A percentile compares a stretch with the other conserved stretches of the same genome.
phyloP scores from a whole-genome alignment of 1,140 invertebrate species.

The Heliconius eleuchia region DNA sequence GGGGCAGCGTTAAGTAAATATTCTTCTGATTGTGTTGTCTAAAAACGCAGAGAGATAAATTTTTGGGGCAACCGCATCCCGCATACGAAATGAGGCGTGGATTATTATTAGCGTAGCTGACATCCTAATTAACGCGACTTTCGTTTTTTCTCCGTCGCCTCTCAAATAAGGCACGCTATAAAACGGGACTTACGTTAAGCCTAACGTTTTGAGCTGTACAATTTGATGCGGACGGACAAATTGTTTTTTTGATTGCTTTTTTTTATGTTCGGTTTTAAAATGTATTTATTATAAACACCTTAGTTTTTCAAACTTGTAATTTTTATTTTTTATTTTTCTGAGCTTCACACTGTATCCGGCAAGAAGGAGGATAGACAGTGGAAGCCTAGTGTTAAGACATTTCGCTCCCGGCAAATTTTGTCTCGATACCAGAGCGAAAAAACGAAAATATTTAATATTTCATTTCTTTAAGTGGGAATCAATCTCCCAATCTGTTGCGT shows the following conservation, averaged over 20 bases:
- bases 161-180: constrained; percentile 2
- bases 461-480: no score
- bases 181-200: not conserved
- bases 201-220: not conserved
- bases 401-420: no score
- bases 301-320: no score
- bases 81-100: constrained; percentile 68
- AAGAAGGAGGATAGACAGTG: no score
- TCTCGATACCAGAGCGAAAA: no score
- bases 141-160: constrained; percentile 46
- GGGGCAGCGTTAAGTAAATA: constrained; percentile 60
- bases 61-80: constrained; percentile 56
- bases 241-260: not conserved
- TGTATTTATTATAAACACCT: no score
- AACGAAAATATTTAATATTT: no score
- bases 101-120: constrained; percentile 73
- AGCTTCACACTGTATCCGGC: no score
- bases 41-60: constrained; percentile 61
- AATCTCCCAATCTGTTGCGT: no score
- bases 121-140: constrained; percentile 72
- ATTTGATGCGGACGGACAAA: not conserved
- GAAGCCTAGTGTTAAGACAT: no score
- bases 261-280: no score
- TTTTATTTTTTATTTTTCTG: no score
- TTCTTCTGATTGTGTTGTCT: constrained; percentile 69